Evolutionary conservation across 2,888 invertebrate species (phyloP), one percentile per base, ranked within the genome.

Genomic region (Hydropsyche betteni): DNA sequence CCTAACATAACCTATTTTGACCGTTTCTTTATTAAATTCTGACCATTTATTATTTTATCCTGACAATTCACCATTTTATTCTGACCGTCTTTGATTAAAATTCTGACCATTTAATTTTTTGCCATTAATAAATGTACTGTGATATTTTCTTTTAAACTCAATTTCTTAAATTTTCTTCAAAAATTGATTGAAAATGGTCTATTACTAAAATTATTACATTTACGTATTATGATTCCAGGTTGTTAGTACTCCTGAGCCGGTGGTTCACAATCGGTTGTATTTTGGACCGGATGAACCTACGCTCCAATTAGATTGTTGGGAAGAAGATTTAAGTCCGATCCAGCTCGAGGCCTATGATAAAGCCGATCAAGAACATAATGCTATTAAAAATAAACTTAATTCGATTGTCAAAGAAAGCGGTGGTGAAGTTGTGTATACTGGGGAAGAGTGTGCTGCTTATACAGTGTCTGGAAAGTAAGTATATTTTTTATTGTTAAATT

Each of bases 241-340:
- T 16, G 58, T 58, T 2, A 16, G 16, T 5, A 24, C 58, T 58
- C 58, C 55, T 14, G 58, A 58, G 5, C 55, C 58, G 5, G 16
- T 16, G 8, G 58, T 58, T 24, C 58, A 55, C n/a, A 24, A 3
- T 24, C 64, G 64, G 8, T 8, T 36, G 4, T 88, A 88, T 80
- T 88, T 86, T 72, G 88, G 88, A 4, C 88, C 88, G n/a, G 87
- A 87, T 80, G 84, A 87, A 2, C 88, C 87, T 0, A 88, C 89
- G 0, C 83, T 92, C 69, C 89, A 91, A 76, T 86, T 94, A 82
- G 93, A 93, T 80, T 92, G 91, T 81, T 91, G 89, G 88, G 90
- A 91, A 52, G 94, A 94, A 77, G 91, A 91, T 61, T 84, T 94
- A 0, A 90, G 91, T 0, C 89, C 91, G 72, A 88, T 86, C 1